These are phyloP conservation scores for Darevskia nairensis DNA, from an alignment of 2,797 vertebrate species.

Conservation along the genomic window DNA sequence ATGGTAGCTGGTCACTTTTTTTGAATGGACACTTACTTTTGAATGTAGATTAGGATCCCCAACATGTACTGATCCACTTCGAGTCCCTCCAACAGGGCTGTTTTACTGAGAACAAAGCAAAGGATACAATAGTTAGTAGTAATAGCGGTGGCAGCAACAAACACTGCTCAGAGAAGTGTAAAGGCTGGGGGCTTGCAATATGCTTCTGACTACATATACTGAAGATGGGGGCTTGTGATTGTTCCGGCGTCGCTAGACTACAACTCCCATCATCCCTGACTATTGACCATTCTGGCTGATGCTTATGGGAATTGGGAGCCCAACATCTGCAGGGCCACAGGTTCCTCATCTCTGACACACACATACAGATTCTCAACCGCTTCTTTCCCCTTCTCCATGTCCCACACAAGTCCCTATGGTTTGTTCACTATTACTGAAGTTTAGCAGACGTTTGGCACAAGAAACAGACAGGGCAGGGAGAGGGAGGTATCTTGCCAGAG, in stretches of 20 bases:
- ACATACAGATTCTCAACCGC: neutral
- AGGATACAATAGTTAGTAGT: too few relatives aligned
- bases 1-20: neutral
- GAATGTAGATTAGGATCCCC: constrained; percentile 94
- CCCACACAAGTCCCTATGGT: neutral
- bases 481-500: neutral
- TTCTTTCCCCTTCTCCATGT: neutral
- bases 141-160: neutral
- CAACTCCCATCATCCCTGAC: too few relatives aligned
- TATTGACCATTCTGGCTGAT: neutral
- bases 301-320: neutral
- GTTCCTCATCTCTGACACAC: neutral
- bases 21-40: constrained; percentile 84
- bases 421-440: neutral
- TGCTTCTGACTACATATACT: neutral
- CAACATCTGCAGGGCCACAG: neutral
- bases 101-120: constrained; percentile 84
- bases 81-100: constrained; percentile 91
- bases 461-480: neutral
- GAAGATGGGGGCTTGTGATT: neutral
- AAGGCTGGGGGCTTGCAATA: too few relatives aligned
- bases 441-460: neutral
- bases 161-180: neutral
- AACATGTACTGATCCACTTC: constrained; percentile 98
- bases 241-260: too few relatives aligned